phyloP scores from a whole-genome alignment of 2,113 vertebrate genomes.

The Cynopterus brachyotis region DNA sequence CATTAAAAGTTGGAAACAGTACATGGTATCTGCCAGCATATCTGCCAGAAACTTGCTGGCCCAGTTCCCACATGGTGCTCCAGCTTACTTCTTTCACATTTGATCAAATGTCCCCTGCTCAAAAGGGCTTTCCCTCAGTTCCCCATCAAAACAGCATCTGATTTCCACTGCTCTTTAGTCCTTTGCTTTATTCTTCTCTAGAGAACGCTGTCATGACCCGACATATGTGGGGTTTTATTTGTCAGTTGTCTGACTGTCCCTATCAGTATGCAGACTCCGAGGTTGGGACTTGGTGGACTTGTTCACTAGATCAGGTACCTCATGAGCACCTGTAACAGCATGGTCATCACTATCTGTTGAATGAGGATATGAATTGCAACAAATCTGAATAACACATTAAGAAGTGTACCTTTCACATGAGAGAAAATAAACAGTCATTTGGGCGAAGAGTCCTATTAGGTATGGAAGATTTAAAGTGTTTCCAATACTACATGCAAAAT shows the following conservation, averaged over 20 bases:
- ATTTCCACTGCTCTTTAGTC: neutral
- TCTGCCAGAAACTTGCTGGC: neutral
- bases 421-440: constrained; percentile 17
- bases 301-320: neutral
- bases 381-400: neutral
- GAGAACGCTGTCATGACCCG: neutral
- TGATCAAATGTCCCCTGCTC: neutral
- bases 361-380: neutral
- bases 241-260: neutral
- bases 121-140: neutral
- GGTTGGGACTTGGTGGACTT: neutral
- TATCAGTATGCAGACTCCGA: neutral
- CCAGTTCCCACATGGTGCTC: accelerated
- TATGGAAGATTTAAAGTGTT: neutral
- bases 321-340: neutral
- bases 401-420: neutral
- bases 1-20: neutral
- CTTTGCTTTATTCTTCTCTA: neutral
- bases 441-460: neutral
- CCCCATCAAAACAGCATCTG: neutral
- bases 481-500: neutral
- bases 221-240: neutral
- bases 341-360: neutral
- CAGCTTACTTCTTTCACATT: neutral
- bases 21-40: neutral